Base-by-base conservation (phyloP, 2,888 invertebrate species). In the Athalia rosae region DNA sequence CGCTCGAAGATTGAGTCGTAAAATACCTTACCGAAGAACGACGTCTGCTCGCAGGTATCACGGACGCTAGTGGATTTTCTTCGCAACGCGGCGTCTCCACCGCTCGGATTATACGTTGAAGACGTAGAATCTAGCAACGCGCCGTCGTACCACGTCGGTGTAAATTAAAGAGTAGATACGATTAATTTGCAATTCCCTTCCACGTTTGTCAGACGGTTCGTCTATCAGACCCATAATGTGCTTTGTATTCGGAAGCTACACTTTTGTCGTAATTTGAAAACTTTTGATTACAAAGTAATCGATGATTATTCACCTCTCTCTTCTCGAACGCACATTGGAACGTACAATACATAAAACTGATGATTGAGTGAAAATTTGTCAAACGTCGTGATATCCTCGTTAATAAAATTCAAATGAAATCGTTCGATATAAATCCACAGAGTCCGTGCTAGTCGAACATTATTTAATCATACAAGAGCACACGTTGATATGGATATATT, bases 1-100 rank as follows among this genome's bases (percentile, higher is more conserved):
- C 74, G 50, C 28, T 74, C 74, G 62, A 74, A 74, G 74, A 74
- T 74, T 62, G 74, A 74, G 74, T 74, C 50, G 74, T 74, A 59
- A 74, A 74, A 28, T 28, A 1, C 28, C 28, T 28, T 28, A 2
- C 28, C 28, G 28, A 28, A 28, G 28, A 28, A 28, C 28, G 28
- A 28, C 28, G 28, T 28, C n/a, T 28, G 43, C n/a, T 9, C 48
- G 48, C n/a, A 47, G 48, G 41, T 41, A 11, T 61, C 71, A 56
- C 13, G 74, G 61, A 58, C 47, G 66, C 74, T 74, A 74, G 62
- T 74, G 74, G n/a, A 50, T 74, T 59, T 1, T 11, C 7, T 8
- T 3, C 8, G 15, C 50, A n/a, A 73, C 66, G 66, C 41, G 7
- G 47, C 28, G 28, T 28, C 28, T 7, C 28, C 28, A 28, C 28